A percentile compares a stretch with the other conserved stretches of the same genome.
These are phyloP conservation scores for Hylyphantes graminicola DNA, from an alignment of 1,140 invertebrate genomes.

Conservation along the genomic window DNA sequence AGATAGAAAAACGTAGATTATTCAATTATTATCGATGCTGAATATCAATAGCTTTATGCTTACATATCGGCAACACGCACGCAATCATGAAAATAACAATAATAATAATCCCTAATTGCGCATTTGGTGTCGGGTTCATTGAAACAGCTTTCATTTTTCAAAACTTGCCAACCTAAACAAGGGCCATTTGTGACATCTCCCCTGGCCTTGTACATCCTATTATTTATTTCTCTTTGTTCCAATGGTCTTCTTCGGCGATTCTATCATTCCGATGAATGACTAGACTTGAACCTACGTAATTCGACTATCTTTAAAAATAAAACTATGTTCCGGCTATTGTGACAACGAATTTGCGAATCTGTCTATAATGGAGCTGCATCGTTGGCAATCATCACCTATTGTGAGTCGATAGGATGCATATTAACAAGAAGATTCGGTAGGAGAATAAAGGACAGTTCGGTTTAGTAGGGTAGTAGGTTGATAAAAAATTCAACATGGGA, in stretches of 20 bases:
- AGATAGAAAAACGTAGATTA: too few species aligned
- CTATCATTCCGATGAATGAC: conserved; percentile 31
- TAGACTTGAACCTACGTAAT: conserved; percentile 26
- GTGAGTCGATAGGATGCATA: conserved; percentile 20
- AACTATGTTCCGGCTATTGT: conserved; percentile 35
- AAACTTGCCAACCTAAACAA: conserved; percentile 12
- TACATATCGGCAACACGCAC: too few species aligned
- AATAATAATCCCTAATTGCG: too few species aligned
- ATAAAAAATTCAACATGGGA: not conserved
- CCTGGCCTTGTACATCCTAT: conserved; percentile 41
- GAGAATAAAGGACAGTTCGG: conserved; percentile 7
- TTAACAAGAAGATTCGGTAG: conserved; percentile 17
- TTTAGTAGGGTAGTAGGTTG: conserved; percentile 44
- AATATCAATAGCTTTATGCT: too few species aligned
- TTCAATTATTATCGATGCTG: too few species aligned
- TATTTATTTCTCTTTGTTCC: conserved; percentile 52
- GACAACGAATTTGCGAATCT: conserved; percentile 23
- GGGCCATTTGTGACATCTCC: conserved; percentile 1
- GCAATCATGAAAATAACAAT: too few species aligned
- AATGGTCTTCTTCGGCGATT: conserved; percentile 9
- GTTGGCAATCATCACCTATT: conserved; percentile 27
- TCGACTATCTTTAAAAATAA: conserved; percentile 22
- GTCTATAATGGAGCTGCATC: conserved; percentile 13
- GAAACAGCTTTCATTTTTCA: conserved; percentile 26
- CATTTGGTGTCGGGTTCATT: not conserved